A percentile compares a stretch with the other conserved stretches of the same genome.
phyloP scores from a whole-genome alignment of 1,140 invertebrate species.

The Dysdera silvatica region DNA sequence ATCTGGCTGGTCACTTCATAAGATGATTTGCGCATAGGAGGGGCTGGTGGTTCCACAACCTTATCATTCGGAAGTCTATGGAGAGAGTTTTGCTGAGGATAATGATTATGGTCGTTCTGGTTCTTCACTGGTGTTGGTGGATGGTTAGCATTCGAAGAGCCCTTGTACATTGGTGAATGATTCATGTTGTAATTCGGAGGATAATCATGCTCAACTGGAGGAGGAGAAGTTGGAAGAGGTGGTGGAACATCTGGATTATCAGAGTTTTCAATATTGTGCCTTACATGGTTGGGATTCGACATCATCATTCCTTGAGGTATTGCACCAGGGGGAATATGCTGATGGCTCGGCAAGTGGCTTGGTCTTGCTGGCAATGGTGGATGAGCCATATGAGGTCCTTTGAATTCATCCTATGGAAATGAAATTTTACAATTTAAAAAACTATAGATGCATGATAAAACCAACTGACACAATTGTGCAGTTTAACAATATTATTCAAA shows the following conservation, averaged over 20 bases:
- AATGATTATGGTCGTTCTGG: not conserved
- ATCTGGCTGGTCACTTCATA: slow-evolving; percentile 27
- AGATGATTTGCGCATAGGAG: slow-evolving; percentile 27
- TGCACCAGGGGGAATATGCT: too few relatives aligned
- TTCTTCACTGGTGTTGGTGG: not conserved
- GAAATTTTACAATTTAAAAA: too few relatives aligned
- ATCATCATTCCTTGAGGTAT: too few relatives aligned
- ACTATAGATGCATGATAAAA: too few relatives aligned
- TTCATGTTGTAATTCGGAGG: slow-evolving; percentile 12
- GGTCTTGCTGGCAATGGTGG: slow-evolving; percentile 14
- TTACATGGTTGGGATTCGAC: too few relatives aligned
- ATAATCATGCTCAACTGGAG: slow-evolving; percentile 20
- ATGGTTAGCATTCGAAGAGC: not conserved
- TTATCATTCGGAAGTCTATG: not conserved
- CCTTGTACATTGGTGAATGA: slow-evolving; percentile 4
- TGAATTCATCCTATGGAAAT: slow-evolving; percentile 22
- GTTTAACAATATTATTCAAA: too few relatives aligned
- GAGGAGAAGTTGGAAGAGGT: slow-evolving; percentile 26
- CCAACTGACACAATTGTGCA: too few relatives aligned
- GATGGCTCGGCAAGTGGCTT: not conserved
- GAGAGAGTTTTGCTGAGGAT: not conserved
- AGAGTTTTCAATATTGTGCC: slow-evolving; percentile 1
- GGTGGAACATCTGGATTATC: slow-evolving; percentile 26
- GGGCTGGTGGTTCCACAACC: slow-evolving; percentile 4
- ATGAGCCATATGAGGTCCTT: slow-evolving; percentile 5